Evolutionary conservation across 2,113 vertebrate genomes (phyloP), one percentile per base, ranked within the genome.

Genomic region (Serilophus lunatus): DNA sequence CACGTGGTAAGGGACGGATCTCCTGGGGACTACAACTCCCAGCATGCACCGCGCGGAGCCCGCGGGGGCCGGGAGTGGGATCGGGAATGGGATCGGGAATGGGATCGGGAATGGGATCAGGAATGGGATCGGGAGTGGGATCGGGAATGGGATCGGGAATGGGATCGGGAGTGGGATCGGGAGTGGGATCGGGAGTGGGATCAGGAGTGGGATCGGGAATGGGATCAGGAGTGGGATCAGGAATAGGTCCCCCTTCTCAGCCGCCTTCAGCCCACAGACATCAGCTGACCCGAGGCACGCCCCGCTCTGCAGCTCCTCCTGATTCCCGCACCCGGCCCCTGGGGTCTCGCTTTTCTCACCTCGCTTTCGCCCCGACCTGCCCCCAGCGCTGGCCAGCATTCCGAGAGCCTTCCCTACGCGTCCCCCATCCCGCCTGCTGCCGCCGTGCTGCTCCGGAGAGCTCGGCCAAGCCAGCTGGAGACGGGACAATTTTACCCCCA

Each of bases 1-100:
- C 93, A 88, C 80, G 91, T 90, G 94, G 26, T 0, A 3, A 1
- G 6, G 0, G 8, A 7, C 0, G 9, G 0, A 0, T 3, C 0
- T 36, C 3, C 0, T 0, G 3, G 2, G 49, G 59, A 72, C 91
- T 91, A 74, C 91, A 35, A 2, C 0, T 94, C 89, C 93, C 93
- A n/a, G 60, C 64, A 28, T 51, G 84, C 93, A 36, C 18, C 26
- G 76, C 54, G 29, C 17, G 16, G 38, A 24, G 2, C 0, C 2
- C 3, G 47, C 20, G 47, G 47, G 47, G 24, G 9, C 10, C 44
- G 44, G n/a, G n/a, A n/a, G n/a, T n/a, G 5, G 38, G 38, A 11
- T 0, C 13, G 35, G 50, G 15, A 3, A 7, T 19, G 42, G 66
- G 42, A 13, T 4, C 22, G 44, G 40, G 12, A 4, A 7, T 20